Evolutionary conservation across 2,888 invertebrate genomes (phyloP).

Genomic region (Andrena bicolor): DNA sequence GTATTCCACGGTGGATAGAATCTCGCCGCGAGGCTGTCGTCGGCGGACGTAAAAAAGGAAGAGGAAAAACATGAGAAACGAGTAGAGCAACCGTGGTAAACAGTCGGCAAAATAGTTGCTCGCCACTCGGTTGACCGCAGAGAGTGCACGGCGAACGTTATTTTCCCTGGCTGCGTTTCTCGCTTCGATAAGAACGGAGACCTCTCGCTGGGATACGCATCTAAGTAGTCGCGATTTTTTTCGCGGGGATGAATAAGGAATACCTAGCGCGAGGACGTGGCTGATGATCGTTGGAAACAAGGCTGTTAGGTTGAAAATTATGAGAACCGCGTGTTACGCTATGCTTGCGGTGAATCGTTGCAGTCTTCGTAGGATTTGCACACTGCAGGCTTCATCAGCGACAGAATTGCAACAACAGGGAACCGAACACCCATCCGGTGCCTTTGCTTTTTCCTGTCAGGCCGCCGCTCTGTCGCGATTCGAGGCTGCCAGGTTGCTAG

Average conservation of each 20-base stretch:
- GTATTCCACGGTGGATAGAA: constrained; percentile 56
- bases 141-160: constrained; percentile 32
- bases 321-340: constrained; percentile 8
- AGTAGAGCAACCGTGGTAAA: constrained; percentile 56
- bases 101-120: constrained; percentile 59
- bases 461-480: too few relatives aligned
- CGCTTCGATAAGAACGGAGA: constrained; percentile 22
- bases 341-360: not conserved
- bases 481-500: constrained; percentile 5
- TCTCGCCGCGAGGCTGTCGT: constrained; percentile 55
- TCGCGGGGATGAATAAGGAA: not conserved
- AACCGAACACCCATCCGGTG: too few relatives aligned
- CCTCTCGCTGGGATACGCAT: constrained; percentile 5
- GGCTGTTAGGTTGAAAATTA: constrained; percentile 11
- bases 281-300: constrained; percentile 4
- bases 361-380: too few relatives aligned
- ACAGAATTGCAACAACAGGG: too few relatives aligned
- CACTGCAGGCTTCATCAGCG: too few relatives aligned
- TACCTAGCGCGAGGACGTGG: not conserved
- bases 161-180: constrained; percentile 22
- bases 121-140: constrained; percentile 57
- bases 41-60: constrained; percentile 29
- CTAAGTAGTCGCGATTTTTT: constrained; percentile 14
- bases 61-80: constrained; percentile 56
- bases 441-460: too few relatives aligned